Evolutionary conservation across 1,140 invertebrate species (phyloP).

Genomic region (Musca vetustissima): DNA sequence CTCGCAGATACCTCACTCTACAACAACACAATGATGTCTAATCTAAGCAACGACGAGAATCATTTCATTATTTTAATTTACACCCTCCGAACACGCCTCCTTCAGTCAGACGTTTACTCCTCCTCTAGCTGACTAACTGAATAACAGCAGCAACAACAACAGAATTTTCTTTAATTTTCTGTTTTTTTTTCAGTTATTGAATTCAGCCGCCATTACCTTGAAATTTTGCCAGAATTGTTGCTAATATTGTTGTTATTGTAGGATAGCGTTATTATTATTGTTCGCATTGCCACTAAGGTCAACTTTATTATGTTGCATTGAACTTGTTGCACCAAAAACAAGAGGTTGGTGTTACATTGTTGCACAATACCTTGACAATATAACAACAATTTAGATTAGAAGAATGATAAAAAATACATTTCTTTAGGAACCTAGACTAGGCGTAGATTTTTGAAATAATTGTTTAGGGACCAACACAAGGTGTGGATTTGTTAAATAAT

Average conservation of each 20-base stretch:
- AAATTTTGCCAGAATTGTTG: no score
- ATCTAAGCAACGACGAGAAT: background rate
- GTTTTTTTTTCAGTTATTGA: background rate
- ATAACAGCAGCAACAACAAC: no score
- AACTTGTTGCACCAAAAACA: slow-evolving; percentile 26
- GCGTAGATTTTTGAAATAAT: no score
- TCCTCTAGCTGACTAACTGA: no score
- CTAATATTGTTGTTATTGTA: no score
- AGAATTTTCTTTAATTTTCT: background rate
- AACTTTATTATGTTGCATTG: slow-evolving; percentile 32
- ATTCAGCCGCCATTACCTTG: background rate
- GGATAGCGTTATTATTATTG: no score
- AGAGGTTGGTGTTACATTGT: background rate
- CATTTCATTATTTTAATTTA: background rate
- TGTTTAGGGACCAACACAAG: no score
- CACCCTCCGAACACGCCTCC: background rate
- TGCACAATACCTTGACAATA: slow-evolving; percentile 20
- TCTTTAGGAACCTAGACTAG: no score
- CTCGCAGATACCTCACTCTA: background rate
- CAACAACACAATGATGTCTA: background rate
- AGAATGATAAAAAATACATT: no score
- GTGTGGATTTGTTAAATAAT: no score
- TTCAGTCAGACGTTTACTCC: background rate
- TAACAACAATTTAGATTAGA: no score
- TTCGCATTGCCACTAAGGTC: slow-evolving; percentile 23